Percentiles rank a stretch among this genome's conserved stretches.
Conservation (phyloP, 2,888 invertebrate genomes). For the Nasonovia ribisnigri region DNA sequence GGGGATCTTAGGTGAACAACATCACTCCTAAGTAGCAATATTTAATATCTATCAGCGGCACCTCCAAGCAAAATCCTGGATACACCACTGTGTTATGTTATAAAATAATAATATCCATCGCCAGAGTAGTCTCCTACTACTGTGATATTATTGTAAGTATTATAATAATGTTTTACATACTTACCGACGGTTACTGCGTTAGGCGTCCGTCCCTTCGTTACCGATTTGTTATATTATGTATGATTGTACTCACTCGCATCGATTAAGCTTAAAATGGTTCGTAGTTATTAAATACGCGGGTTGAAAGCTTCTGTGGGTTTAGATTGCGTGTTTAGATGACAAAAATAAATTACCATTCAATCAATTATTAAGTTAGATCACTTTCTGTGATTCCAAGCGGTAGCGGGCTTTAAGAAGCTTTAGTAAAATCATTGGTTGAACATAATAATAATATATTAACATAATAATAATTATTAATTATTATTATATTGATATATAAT, state of each 20-base stretch:
- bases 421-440: slow-evolving; percentile 23
- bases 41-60: not conserved
- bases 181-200: not conserved
- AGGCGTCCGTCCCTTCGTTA: too few species aligned
- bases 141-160: not conserved
- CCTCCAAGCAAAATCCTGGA: not conserved
- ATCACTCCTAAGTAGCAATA: not conserved
- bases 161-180: not conserved
- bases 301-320: slow-evolving; percentile 55
- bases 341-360: slow-evolving; percentile 27
- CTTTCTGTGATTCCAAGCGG: slow-evolving; percentile 40
- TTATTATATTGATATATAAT: not conserved
- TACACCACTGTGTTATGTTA: not conserved
- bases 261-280: slow-evolving; percentile 29
- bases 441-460: not conserved
- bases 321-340: slow-evolving; percentile 59
- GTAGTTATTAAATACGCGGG: slow-evolving; percentile 18
- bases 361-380: slow-evolving; percentile 48
- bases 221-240: not conserved
- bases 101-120: not conserved
- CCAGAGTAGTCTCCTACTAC: too few species aligned
- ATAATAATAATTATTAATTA: slow-evolving; percentile 3
- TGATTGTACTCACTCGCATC: slow-evolving; percentile 6
- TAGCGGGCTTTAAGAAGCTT: slow-evolving; percentile 51
- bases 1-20: not conserved